These are phyloP conservation scores for Hypomesus transpacificus DNA, from an alignment of 2,113 vertebrate genomes.

Conservation along the genomic window DNA sequence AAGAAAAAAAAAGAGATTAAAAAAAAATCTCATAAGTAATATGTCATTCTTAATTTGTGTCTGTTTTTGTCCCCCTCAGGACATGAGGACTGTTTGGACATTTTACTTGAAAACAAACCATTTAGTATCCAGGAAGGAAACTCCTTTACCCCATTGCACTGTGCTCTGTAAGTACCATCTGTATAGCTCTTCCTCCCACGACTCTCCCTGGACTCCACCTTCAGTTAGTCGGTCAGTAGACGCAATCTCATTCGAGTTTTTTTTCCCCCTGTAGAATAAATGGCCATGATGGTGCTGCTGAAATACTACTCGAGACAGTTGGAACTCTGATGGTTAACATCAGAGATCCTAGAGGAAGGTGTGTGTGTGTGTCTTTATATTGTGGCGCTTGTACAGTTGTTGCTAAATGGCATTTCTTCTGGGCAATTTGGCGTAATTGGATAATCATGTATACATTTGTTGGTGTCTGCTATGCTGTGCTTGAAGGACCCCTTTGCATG, in stretches of 20 bases:
- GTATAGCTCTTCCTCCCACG: neutral
- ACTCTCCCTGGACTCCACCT: neutral
- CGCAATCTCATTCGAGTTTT: neutral
- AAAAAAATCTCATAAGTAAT: too few species aligned
- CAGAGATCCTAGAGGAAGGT: slow-evolving; percentile 95
- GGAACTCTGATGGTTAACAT: slow-evolving; percentile 86
- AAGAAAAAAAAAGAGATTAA: too few species aligned
- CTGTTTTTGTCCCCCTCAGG: slow-evolving; percentile 67
- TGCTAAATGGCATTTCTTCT: neutral
- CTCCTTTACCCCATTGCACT: slow-evolving; percentile 92
- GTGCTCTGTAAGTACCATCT: slow-evolving; percentile 87
- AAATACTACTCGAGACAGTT: slow-evolving; percentile 83
- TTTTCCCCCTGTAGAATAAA: slow-evolving; percentile 76
- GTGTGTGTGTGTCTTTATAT: slow-evolving; percentile 63
- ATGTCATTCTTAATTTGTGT: slow-evolving; percentile 7
- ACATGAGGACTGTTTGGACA: slow-evolving; percentile 90
- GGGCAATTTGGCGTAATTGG: neutral
- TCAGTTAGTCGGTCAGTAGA: too few species aligned
- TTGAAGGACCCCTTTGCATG: slow-evolving; percentile 88
- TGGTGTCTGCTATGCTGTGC: neutral
- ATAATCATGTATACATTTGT: neutral
- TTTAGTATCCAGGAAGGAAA: slow-evolving; percentile 90
- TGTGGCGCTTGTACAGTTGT: neutral
- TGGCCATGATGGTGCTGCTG: slow-evolving; percentile 87
- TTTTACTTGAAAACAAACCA: slow-evolving; percentile 96